phyloP scores from a whole-genome alignment of 2,888 invertebrate species.

The Kuschelorhynchus macadamiae region DNA sequence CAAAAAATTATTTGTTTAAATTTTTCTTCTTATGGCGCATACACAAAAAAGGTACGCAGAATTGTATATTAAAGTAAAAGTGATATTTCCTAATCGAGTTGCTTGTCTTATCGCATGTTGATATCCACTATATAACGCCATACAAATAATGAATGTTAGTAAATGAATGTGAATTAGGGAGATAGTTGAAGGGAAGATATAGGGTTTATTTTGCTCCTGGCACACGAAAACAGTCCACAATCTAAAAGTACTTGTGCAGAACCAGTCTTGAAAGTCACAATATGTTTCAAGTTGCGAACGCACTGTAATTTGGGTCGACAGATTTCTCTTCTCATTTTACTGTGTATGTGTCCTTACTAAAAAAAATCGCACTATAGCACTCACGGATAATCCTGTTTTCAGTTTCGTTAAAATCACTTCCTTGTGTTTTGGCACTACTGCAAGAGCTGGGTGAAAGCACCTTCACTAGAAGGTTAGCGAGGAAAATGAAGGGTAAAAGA shows the following conservation, averaged over 20 bases:
- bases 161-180: neutral
- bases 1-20: no score
- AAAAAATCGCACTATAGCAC: slow-evolving; percentile 24
- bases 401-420: slow-evolving; percentile 1
- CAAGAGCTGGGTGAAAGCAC: slow-evolving; percentile 18
- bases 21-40: no score
- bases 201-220: slow-evolving; percentile 34
- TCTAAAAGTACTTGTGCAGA: slow-evolving; percentile 33
- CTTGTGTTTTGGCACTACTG: slow-evolving; percentile 15
- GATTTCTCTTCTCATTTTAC: slow-evolving; percentile 52
- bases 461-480: slow-evolving; percentile 16
- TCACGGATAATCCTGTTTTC: slow-evolving; percentile 32
- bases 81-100: slow-evolving; percentile 6
- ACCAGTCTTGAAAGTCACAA: slow-evolving; percentile 47
- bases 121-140: slow-evolving; percentile 2
- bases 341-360: neutral
- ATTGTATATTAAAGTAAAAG: no score
- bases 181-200: neutral
- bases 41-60: no score
- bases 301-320: slow-evolving; percentile 53
- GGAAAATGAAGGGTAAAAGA: slow-evolving; percentile 20
- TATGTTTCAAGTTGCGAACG: slow-evolving; percentile 44
- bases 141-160: slow-evolving; percentile 1
- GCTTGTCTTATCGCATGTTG: slow-evolving; percentile 15
- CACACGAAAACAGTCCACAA: slow-evolving; percentile 20